Evolutionary conservation across 2,888 invertebrate genomes (phyloP).

Genomic region (Erebia ligea): DNA sequence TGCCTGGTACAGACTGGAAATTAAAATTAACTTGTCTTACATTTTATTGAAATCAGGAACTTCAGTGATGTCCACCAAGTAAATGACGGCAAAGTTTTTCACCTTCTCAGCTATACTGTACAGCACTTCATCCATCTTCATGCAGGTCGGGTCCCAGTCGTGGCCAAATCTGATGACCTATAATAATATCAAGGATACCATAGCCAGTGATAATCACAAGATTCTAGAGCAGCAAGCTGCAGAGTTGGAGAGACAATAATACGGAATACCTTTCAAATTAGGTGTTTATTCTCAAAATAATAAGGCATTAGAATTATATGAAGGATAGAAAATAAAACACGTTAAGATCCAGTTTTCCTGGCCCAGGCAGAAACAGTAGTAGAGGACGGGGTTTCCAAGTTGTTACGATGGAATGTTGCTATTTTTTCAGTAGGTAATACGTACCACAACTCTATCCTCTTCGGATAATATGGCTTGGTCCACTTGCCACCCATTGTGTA

Average conservation of each 20-base stretch:
- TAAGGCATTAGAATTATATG: too few relatives aligned
- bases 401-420: too few relatives aligned
- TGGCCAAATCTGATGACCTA: constrained; percentile 98
- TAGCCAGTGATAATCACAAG: too few relatives aligned
- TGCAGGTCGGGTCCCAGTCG: constrained; percentile 99
- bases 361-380: neutral
- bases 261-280: too few relatives aligned
- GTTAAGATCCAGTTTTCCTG: too few relatives aligned
- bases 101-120: constrained; percentile 98
- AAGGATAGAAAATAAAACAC: too few relatives aligned
- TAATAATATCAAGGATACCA: too few relatives aligned
- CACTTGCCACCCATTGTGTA: constrained; percentile 99
- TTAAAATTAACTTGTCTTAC: constrained; percentile 74
- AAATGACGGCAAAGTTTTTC: constrained; percentile 99
- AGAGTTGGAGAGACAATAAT: too few relatives aligned
- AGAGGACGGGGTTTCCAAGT: neutral
- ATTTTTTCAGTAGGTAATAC: constrained; percentile 49
- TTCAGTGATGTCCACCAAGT: constrained; percentile 98
- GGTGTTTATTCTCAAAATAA: too few relatives aligned
- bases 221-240: too few relatives aligned
- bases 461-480: constrained; percentile 99
- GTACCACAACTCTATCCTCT: constrained; percentile 98
- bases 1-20: too few relatives aligned
- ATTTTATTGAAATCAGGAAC: constrained; percentile 99
- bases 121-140: constrained; percentile 99